phyloP scores from a whole-genome alignment of 2,113 vertebrate species.

The Chionomys nivalis region DNA sequence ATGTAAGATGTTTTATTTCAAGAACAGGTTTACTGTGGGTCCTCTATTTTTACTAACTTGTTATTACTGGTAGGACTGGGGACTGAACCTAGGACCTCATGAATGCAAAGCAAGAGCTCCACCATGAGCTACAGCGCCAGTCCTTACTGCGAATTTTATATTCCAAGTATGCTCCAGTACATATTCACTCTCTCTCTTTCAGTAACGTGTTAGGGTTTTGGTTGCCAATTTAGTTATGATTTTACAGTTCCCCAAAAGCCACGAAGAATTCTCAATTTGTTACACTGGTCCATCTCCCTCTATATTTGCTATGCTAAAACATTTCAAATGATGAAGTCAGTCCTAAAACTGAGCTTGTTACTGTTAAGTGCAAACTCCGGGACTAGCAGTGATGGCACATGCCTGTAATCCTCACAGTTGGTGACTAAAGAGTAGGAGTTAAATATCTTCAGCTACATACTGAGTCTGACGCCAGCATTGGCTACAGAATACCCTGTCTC shows the following conservation, averaged over 20 bases:
- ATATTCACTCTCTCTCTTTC: neutral
- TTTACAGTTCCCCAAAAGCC: neutral
- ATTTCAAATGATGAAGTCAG: neutral
- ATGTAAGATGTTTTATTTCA: slow-evolving; percentile 26
- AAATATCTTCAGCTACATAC: neutral
- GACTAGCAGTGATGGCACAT: neutral
- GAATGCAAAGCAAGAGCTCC: neutral
- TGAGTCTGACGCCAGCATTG: neutral
- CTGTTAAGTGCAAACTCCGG: neutral
- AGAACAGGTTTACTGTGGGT: neutral
- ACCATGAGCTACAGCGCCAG: neutral
- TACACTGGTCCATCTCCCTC: neutral
- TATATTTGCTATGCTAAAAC: slow-evolving; percentile 12
- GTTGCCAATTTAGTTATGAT: neutral
- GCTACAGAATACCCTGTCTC: neutral
- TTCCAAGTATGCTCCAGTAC: neutral
- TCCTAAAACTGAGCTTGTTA: neutral
- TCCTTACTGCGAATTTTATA: neutral
- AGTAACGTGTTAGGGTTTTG: neutral
- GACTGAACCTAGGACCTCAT: neutral
- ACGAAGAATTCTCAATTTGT: neutral
- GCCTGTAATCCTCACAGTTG: neutral
- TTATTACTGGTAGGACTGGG: neutral
- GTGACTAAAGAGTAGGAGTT: neutral
- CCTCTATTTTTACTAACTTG: neutral